Base-by-base conservation (phyloP, 1,140 invertebrate genomes). In the Tyrophagus putrescentiae region DNA sequence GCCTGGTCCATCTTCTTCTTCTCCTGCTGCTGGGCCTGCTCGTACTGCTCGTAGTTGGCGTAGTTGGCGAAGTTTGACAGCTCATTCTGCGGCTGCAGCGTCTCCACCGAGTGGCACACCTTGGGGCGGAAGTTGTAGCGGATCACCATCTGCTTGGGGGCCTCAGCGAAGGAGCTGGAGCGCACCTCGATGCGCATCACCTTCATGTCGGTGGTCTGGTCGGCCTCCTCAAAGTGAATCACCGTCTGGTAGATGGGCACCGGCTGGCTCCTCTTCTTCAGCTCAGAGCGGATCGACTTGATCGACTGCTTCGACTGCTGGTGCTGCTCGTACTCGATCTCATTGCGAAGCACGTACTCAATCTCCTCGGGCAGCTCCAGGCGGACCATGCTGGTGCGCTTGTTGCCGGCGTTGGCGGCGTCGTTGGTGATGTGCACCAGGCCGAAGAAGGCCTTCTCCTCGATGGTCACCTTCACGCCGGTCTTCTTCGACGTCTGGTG, bases 91-190 rank as follows among this genome's bases (percentile, higher is more conserved):
- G n/a, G 2, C 39, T 54, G 13, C 27, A 34, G 27, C 28, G 18
- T 3, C 31, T 58, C 31, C 21, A 13, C 29, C 13, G 13, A 13
- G 1, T 25, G 21, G 2, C 31, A 58, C 31, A 21, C 1, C 11
- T 58, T 58, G 6, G 57, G 31, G 11, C 18, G 34, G 18, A 58
- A 58, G 31, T 58, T 58, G 50, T 58, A 58, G 41, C 57, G 54
- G 16, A 58, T 3, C 23, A 31, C 2, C 1, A 58, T 11, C 13
- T 45, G 18, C 31, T 58, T 58, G 4, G 57, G 57, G 3, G 13
- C 1, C 18, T 56, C 34, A 16, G 53, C 6, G 31, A 50, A 42
- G 16, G 16, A 13, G 9, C n/a, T 13, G 16, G 36, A 50, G 16
- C 18, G 53, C 3, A 60, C n/a, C 25, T 58, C 57, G 21, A 57